Percentiles rank a stretch among this genome's conserved stretches.
Conservation (phyloP, 1,140 invertebrate genomes). For the Penaeus indicus region DNA sequence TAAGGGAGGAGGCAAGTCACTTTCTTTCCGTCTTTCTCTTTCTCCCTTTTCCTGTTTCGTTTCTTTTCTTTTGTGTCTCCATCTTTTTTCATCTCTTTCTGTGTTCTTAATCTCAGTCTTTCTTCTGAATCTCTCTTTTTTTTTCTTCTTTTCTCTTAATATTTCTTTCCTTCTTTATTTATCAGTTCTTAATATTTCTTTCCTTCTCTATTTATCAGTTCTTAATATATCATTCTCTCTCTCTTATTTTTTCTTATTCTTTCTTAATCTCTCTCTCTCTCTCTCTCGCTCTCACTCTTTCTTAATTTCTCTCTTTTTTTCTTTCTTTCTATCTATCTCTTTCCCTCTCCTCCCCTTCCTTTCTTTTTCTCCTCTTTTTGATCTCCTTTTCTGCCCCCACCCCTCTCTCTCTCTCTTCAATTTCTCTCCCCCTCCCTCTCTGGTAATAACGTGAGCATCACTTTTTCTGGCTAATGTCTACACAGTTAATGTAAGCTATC, state of each 20-base stretch:
- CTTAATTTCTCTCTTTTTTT: background rate
- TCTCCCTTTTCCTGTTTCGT: background rate
- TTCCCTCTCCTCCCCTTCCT: background rate
- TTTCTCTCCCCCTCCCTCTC: too few relatives aligned
- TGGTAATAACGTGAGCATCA: too few relatives aligned
- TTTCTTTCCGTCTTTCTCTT: background rate
- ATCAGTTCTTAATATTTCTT: background rate
- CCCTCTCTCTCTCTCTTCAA: too few relatives aligned
- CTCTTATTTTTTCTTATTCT: background rate
- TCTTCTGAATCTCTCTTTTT: too few relatives aligned
- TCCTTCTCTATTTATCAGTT: background rate
- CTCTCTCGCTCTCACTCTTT: background rate
- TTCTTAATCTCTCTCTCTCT: background rate
- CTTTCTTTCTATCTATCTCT: background rate
- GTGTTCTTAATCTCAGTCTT: slow-evolving; percentile 2
- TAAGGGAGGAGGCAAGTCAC: too few relatives aligned
- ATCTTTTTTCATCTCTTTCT: background rate
- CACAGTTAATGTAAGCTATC: too few relatives aligned
- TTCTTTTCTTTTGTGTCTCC: background rate
- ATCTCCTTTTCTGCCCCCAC: too few relatives aligned
- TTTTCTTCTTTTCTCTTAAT: background rate
- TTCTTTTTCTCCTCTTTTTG: background rate
- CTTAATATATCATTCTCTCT: background rate
- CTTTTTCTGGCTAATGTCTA: too few relatives aligned
- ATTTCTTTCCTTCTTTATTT: background rate